phyloP scores from a whole-genome alignment of 2,113 vertebrate species.

The Lepisosteus oculatus region DNA sequence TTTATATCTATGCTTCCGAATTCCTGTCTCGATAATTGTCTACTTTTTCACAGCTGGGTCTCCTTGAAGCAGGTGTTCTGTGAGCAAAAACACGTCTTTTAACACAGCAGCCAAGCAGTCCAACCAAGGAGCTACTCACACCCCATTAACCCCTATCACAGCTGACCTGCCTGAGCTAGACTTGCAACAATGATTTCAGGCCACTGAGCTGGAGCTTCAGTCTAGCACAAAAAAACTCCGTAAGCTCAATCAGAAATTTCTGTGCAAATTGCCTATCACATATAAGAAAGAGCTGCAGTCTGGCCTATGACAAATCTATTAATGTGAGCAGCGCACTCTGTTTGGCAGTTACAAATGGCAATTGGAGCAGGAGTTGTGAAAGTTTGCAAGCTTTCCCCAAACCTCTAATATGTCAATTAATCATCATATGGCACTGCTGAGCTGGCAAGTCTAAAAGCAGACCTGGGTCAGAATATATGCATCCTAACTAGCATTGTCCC shows the following conservation, averaged over 20 bases:
- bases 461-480: neutral
- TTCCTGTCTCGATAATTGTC: neutral
- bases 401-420: constrained; percentile 14
- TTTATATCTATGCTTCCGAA: neutral
- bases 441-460: neutral
- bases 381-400: constrained; percentile 1
- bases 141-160: neutral
- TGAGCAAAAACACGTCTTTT: neutral
- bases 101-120: neutral
- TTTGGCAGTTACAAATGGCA: constrained; percentile 5
- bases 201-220: neutral
- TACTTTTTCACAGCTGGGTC: neutral
- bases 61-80: neutral
- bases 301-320: neutral
- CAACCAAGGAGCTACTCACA: neutral
- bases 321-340: neutral
- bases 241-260: neutral
- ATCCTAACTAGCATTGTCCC: neutral
- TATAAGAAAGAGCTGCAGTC: neutral
- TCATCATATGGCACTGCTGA: constrained; percentile 6
- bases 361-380: neutral
- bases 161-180: neutral
- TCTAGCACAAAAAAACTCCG: too few relatives aligned
- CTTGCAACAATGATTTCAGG: neutral
- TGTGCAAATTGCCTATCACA: neutral